phyloP scores from a whole-genome alignment of 1,140 invertebrate genomes.

The Akabosia matsudoensis region DNA sequence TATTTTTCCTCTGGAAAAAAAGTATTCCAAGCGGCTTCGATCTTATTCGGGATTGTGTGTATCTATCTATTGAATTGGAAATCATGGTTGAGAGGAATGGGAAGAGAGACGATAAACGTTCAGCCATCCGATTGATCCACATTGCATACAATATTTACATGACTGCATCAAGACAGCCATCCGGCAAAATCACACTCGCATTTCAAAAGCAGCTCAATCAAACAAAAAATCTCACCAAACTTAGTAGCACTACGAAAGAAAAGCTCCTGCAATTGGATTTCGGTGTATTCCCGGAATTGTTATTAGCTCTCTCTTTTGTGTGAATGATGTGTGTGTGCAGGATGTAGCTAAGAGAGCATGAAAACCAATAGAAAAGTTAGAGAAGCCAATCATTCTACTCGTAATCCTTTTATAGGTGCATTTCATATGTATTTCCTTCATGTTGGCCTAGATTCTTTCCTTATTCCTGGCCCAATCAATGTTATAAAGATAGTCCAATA shows the following conservation, averaged over 20 bases:
- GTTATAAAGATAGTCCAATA: background rate
- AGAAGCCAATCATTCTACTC: too few species aligned
- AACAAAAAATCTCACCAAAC: too few species aligned
- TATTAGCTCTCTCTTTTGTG: too few species aligned
- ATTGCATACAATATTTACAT: background rate
- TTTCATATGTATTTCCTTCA: background rate
- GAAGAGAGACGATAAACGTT: background rate
- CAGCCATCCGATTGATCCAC: background rate
- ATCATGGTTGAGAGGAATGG: background rate
- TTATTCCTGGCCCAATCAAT: background rate
- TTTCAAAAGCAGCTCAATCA: background rate
- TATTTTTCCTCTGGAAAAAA: background rate
- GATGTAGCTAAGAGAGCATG: too few species aligned
- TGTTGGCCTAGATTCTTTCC: background rate
- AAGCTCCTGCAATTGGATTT: too few species aligned
- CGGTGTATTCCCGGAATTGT: too few species aligned
- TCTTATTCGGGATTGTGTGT: background rate
- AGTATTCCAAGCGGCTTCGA: background rate
- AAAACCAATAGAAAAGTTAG: too few species aligned
- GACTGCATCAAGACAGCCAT: background rate
- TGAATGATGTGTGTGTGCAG: too few species aligned
- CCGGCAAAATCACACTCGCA: background rate
- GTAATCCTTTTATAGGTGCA: too few species aligned
- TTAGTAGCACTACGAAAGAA: too few species aligned
- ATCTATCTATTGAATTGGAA: background rate